phyloP scores from a whole-genome alignment of 2,888 invertebrate genomes.

The Himalopsyche tibetana region DNA sequence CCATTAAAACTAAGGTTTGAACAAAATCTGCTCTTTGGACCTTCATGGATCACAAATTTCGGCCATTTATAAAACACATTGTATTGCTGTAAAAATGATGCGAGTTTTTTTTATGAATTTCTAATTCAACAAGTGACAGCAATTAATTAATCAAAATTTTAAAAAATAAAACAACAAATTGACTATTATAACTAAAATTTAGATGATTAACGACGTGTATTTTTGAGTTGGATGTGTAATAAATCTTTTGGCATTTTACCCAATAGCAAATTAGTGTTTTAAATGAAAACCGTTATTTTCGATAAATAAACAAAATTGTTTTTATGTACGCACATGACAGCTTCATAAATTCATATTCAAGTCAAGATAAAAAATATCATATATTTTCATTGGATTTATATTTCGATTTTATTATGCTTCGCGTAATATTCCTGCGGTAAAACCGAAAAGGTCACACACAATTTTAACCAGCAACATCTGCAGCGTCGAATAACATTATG shows the following conservation, averaged over 20 bases:
- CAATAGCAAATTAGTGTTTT: background rate
- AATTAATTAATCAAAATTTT: no score
- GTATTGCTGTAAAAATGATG: no score
- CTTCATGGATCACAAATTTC: no score
- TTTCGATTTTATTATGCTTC: background rate
- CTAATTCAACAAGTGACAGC: no score
- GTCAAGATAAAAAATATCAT: background rate
- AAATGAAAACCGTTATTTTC: background rate
- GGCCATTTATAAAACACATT: no score
- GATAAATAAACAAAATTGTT: background rate
- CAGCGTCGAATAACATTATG: no score
- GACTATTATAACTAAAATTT: no score
- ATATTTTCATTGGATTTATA: background rate
- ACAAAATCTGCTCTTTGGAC: no score
- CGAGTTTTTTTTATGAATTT: no score
- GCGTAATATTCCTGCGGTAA: background rate
- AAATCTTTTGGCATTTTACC: slow-evolving; percentile 11
- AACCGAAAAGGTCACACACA: background rate
- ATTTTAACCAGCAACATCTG: background rate
- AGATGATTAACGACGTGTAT: background rate
- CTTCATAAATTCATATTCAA: background rate
- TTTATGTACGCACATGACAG: background rate
- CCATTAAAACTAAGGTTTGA: no score
- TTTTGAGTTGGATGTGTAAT: background rate
- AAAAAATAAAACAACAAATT: no score